Evolutionary conservation across 1,140 invertebrate species (phyloP).

Genomic region (Caenorhabditis inopinata): DNA sequence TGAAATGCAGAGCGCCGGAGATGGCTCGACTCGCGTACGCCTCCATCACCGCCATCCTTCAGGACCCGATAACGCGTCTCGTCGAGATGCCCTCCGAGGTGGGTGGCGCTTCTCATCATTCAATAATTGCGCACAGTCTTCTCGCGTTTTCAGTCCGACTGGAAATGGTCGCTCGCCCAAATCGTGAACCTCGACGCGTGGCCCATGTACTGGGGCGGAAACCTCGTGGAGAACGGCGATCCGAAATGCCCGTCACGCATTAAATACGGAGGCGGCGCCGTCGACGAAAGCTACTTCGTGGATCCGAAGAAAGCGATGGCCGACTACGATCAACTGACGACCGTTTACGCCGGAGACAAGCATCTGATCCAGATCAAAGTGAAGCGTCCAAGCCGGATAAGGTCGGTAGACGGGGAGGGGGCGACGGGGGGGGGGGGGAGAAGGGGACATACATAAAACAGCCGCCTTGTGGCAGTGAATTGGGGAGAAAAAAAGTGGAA

Average conservation of each 20-base stretch:
- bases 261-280: constrained; percentile 62
- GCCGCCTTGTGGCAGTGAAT: no score
- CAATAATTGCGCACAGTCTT: not conserved
- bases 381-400: constrained; percentile 58
- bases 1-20: constrained; percentile 55
- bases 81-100: constrained; percentile 65
- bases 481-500: no score
- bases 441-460: no score
- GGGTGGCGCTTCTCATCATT: not conserved
- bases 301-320: constrained; percentile 55
- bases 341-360: constrained; percentile 65
- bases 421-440: no score
- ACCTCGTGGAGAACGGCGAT: constrained; percentile 63
- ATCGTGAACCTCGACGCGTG: constrained; percentile 63
- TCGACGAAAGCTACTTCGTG: constrained; percentile 63
- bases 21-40: constrained; percentile 65
- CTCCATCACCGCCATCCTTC: constrained; percentile 63
- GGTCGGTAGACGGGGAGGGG: no score
- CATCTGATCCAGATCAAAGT: constrained; percentile 64
- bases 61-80: constrained; percentile 59
- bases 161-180: constrained; percentile 60
- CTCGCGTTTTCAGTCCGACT: constrained; percentile 47
- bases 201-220: constrained; percentile 65
- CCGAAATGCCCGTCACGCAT: constrained; percentile 65
- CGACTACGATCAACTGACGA: constrained; percentile 66